These are phyloP conservation scores for Madoqua kirkii DNA, from an alignment of 2,113 vertebrate species.

Conservation along the genomic window DNA sequence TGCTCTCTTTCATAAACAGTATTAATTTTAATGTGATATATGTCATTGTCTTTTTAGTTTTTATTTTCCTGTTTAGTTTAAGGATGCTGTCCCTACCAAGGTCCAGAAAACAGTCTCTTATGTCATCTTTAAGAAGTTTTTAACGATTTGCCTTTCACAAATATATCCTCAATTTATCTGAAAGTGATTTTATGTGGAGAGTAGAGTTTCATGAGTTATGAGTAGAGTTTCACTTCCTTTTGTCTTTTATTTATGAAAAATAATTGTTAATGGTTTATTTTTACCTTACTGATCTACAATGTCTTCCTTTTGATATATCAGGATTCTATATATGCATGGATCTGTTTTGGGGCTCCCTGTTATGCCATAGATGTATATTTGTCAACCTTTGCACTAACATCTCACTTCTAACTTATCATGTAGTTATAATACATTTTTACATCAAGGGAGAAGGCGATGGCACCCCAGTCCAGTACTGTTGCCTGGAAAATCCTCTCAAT, in stretches of 20 bases:
- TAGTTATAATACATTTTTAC: not conserved
- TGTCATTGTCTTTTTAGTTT: not conserved
- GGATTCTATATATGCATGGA: not conserved
- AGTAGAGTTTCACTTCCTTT: not conserved
- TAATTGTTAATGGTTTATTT: not conserved
- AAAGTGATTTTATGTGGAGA: not conserved
- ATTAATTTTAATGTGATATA: not conserved
- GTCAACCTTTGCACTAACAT: not conserved
- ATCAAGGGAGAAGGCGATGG: not conserved
- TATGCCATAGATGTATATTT: not conserved
- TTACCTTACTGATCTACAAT: not conserved
- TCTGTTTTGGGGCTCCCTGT: not conserved
- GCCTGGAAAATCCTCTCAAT: not conserved
- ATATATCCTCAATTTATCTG: not conserved
- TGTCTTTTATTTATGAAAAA: not conserved
- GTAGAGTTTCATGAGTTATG: too few relatives aligned
- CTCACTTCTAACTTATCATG: not conserved
- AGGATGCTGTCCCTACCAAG: not conserved
- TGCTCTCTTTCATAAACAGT: not conserved
- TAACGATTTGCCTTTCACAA: not conserved
- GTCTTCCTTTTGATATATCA: not conserved
- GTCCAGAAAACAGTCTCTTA: not conserved
- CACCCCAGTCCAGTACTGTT: too few relatives aligned
- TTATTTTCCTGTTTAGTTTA: not conserved
- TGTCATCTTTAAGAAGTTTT: not conserved